Evolutionary conservation across 2,113 vertebrate species (phyloP).

Genomic region (Pachycephala philippinensis): DNA sequence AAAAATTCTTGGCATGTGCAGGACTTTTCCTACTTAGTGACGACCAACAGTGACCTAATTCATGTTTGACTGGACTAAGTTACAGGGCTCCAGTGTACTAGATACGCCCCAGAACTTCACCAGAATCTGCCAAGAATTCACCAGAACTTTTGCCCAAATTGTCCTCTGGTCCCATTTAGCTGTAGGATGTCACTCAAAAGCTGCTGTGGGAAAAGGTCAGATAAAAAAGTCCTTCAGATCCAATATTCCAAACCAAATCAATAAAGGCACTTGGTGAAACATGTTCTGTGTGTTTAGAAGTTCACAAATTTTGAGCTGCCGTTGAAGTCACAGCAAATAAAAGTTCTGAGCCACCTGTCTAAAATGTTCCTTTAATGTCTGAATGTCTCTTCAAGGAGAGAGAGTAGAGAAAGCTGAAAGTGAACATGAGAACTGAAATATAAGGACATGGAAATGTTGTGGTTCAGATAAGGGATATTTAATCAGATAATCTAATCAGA

Average conservation of each 20-base stretch:
- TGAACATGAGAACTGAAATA: background rate
- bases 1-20: slow-evolving; percentile 23
- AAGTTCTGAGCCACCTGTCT: background rate
- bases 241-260: background rate
- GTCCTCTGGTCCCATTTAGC: background rate
- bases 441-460: background rate
- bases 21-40: slow-evolving; percentile 21
- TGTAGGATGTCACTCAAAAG: background rate
- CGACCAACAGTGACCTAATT: background rate
- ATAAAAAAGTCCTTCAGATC: background rate
- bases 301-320: background rate
- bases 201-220: background rate
- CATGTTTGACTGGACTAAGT: background rate
- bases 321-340: background rate
- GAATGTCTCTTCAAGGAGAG: background rate
- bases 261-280: background rate
- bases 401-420: background rate
- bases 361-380: background rate
- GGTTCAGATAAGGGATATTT: background rate
- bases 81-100: background rate
- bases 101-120: background rate
- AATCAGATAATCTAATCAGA: background rate
- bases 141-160: background rate
- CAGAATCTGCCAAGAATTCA: background rate
- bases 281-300: background rate